Evolutionary conservation across 2,888 invertebrate genomes (phyloP).

Genomic region (Ophion slaviceki): DNA sequence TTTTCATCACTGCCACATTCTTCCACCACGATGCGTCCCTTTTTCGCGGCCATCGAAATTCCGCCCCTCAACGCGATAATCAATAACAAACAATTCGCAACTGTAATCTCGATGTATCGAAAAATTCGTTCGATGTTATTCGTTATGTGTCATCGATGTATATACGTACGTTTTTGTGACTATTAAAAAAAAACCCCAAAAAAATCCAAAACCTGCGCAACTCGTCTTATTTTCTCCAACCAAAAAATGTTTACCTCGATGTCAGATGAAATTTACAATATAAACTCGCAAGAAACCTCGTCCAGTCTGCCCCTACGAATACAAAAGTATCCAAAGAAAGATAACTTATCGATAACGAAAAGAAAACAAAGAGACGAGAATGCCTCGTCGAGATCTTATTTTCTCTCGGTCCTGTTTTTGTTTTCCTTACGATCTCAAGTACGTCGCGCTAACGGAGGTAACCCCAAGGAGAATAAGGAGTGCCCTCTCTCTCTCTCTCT

Average conservation of each 20-base stretch:
- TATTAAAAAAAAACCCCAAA: not conserved
- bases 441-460: not conserved
- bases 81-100: slow-evolving; percentile 9
- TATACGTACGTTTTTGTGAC: slow-evolving; percentile 40
- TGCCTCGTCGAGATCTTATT: not conserved
- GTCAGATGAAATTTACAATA: not conserved
- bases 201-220: not conserved
- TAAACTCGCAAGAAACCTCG: not conserved
- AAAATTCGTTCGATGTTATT: slow-evolving; percentile 64
- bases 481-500: not conserved
- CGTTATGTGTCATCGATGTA: slow-evolving; percentile 63
- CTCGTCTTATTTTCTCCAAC: not conserved
- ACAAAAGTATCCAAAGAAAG: not conserved
- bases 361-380: too few relatives aligned
- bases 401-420: not conserved
- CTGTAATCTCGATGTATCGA: not conserved
- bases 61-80: slow-evolving; percentile 3
- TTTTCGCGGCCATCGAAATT: not conserved
- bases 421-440: not conserved
- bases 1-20: not conserved
- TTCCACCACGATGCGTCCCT: not conserved
- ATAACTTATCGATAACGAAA: not conserved
- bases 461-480: not conserved
- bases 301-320: not conserved
- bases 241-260: not conserved